A percentile compares a stretch with the other conserved stretches of the same genome.
Evolutionary conservation across 2,113 vertebrate species (phyloP).

Genomic region (Stegostoma tigrinum): DNA sequence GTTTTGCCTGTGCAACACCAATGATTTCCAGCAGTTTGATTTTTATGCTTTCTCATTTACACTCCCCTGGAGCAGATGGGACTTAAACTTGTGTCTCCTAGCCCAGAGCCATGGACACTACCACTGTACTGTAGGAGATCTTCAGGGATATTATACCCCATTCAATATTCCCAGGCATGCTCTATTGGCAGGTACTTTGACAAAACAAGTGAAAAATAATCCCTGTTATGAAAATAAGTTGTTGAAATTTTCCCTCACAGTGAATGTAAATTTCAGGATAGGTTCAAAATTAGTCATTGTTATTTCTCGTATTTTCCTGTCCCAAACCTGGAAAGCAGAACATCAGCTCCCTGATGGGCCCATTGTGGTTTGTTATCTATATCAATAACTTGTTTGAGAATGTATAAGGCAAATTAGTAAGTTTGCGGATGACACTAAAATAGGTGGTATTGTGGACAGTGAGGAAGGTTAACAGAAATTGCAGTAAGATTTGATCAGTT

Average conservation of each 20-base stretch:
- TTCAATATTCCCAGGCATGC: background rate
- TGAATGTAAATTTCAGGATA: background rate
- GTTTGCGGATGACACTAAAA: too few relatives aligned
- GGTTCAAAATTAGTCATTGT: background rate
- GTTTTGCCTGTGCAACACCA: background rate
- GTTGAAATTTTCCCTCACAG: background rate
- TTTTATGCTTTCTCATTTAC: background rate
- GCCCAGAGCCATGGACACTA: too few relatives aligned
- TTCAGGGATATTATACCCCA: background rate
- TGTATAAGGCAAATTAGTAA: too few relatives aligned
- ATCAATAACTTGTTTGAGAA: too few relatives aligned
- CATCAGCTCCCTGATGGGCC: background rate
- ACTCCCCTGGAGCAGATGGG: too few relatives aligned
- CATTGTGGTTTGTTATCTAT: too few relatives aligned
- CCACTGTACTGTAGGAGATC: too few relatives aligned
- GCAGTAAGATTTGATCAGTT: too few relatives aligned
- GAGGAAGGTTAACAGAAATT: too few relatives aligned
- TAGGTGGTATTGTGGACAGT: too few relatives aligned
- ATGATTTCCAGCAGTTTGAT: background rate
- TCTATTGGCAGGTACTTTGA: background rate
- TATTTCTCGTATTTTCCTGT: background rate
- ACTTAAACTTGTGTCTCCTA: too few relatives aligned
- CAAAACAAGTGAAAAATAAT: background rate
- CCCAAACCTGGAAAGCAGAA: background rate
- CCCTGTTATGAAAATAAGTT: background rate